Percentiles rank a stretch among this genome's conserved stretches.
Evolutionary conservation across 1,140 invertebrate species (phyloP).

Genomic region (Drosophila tani): DNA sequence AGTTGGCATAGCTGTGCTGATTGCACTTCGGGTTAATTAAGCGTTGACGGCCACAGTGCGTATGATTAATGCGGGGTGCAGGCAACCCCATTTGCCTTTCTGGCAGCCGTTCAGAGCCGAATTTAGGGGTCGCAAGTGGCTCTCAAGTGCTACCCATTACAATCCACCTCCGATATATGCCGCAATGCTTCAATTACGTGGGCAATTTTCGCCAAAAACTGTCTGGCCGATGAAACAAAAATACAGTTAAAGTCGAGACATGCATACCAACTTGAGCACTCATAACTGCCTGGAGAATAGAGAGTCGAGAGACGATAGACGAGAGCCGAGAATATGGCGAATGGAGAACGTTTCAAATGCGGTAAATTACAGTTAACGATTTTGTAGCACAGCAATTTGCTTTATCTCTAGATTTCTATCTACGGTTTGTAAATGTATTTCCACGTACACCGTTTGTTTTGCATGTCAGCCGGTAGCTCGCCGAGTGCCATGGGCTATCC

Average conservation of each 20-base stretch:
- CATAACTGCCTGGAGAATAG: conserved; percentile 49
- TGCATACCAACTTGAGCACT: conserved; percentile 33
- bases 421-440: conserved; percentile 78
- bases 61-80: conserved; percentile 48
- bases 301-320: not conserved
- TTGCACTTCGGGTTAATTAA: conserved; percentile 40
- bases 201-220: conserved; percentile 32
- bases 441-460: conserved; percentile 78
- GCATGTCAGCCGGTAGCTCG: conserved; percentile 52
- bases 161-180: conserved; percentile 20
- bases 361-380: conserved; percentile 83
- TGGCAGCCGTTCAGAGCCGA: conserved; percentile 1
- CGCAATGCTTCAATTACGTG: conserved; percentile 26
- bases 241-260: conserved; percentile 55
- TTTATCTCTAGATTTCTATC: conserved; percentile 80
- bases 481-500: conserved; percentile 9
- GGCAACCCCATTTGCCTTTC: conserved; percentile 29
- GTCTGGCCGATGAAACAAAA: conserved; percentile 31
- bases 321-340: conserved; percentile 12
- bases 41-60: conserved; percentile 23
- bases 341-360: conserved; percentile 69
- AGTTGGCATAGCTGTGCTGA: conserved; percentile 24
- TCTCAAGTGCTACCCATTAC: conserved; percentile 10
- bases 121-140: conserved; percentile 40
- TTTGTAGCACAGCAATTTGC: conserved; percentile 83